Percentiles rank a stretch among this genome's conserved stretches.
Conservation (phyloP, 1,140 invertebrate genomes). For the Calephelis virginiensis region DNA sequence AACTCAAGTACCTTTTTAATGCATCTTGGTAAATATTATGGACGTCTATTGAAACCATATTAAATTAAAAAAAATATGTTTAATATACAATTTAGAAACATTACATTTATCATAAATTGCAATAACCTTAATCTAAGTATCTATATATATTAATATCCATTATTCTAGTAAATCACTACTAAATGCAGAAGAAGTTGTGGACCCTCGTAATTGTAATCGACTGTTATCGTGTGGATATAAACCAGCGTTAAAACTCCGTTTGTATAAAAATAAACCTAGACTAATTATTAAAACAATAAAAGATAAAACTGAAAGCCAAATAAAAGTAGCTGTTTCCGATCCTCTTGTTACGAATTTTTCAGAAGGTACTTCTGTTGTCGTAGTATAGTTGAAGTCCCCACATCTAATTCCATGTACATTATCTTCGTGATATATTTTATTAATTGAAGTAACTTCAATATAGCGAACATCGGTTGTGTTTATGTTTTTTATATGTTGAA, state of each 20-base stretch:
- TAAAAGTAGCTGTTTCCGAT: constrained; percentile 21
- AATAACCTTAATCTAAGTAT: too few relatives aligned
- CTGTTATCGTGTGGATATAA: background rate
- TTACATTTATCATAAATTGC: too few relatives aligned
- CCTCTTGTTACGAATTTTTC: background rate
- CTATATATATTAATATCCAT: too few relatives aligned
- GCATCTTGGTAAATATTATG: too few relatives aligned
- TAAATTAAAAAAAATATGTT: too few relatives aligned
- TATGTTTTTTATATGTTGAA: constrained; percentile 41
- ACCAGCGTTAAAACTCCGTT: constrained; percentile 7
- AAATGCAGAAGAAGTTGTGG: background rate
- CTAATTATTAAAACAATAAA: constrained; percentile 31
- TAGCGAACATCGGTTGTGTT: constrained; percentile 32
- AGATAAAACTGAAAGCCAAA: constrained; percentile 35
- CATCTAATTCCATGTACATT: constrained; percentile 65
- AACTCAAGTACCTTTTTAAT: too few relatives aligned
- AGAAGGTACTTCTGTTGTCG: constrained; percentile 14
- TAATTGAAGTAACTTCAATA: constrained; percentile 52
- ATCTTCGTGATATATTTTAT: constrained; percentile 64
- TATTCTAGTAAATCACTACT: background rate
- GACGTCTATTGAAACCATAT: too few relatives aligned
- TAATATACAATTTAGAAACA: too few relatives aligned
- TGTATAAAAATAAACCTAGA: constrained; percentile 6
- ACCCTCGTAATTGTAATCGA: background rate
- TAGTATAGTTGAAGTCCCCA: constrained; percentile 36